A percentile compares a stretch with the other conserved stretches of the same genome.
Evolutionary conservation across 2,888 invertebrate species (phyloP).

Genomic region (Gerris lacustris): DNA sequence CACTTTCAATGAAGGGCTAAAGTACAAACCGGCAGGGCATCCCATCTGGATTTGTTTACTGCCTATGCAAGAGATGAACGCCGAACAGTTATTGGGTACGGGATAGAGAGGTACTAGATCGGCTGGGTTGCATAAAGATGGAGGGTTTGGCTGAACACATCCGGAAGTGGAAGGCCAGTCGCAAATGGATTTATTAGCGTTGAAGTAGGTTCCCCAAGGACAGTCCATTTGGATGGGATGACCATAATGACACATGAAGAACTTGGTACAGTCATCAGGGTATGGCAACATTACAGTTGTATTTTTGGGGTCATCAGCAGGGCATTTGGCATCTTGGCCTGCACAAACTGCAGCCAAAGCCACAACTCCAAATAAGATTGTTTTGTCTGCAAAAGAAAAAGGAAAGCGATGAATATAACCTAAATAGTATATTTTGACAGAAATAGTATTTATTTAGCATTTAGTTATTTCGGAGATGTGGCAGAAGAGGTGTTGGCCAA

Average conservation of each 20-base stretch:
- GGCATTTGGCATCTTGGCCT: not conserved
- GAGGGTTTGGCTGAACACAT: conserved; percentile 1
- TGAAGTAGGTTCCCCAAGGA: not conserved
- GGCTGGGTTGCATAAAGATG: not conserved
- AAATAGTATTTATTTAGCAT: too few relatives aligned
- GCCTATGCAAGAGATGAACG: not conserved
- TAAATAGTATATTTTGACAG: too few relatives aligned
- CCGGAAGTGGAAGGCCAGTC: not conserved
- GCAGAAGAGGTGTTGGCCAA: too few relatives aligned
- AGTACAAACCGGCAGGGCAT: not conserved
- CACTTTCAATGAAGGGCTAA: not conserved
- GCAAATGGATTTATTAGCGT: not conserved
- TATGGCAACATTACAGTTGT: not conserved
- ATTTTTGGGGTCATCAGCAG: not conserved
- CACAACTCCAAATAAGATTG: not conserved
- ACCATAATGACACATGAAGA: not conserved
- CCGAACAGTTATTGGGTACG: not conserved
- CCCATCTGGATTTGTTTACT: not conserved
- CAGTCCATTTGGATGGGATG: not conserved
- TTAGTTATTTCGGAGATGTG: too few relatives aligned
- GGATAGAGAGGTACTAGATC: not conserved
- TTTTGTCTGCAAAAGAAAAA: not conserved
- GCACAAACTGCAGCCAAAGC: not conserved
- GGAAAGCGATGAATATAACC: too few relatives aligned
- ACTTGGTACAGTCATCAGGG: not conserved